Percentiles rank a stretch among this genome's conserved stretches.
Conservation (phyloP, 2,113 vertebrate species). For the Cinclus mexicanus region DNA sequence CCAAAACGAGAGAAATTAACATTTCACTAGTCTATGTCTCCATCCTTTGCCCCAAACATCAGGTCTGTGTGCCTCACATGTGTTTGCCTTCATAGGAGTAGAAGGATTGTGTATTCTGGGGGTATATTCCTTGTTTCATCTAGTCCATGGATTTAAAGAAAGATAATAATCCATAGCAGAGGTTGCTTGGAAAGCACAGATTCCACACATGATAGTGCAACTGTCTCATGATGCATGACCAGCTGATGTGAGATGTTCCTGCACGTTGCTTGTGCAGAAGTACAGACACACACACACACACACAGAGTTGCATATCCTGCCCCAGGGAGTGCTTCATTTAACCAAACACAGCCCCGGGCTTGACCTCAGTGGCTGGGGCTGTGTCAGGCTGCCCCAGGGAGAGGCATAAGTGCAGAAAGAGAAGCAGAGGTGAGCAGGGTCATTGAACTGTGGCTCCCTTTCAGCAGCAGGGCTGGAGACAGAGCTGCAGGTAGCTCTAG, state of each 20-base stretch:
- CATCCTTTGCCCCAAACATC: neutral
- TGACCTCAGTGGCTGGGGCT: neutral
- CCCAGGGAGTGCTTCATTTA: neutral
- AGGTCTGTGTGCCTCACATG: no score
- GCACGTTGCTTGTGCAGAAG: fast-evolving
- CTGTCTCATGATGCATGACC: neutral
- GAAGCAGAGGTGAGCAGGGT: neutral
- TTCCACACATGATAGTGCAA: fast-evolving
- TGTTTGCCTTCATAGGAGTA: neutral
- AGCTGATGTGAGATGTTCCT: neutral
- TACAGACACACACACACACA: fast-evolving
- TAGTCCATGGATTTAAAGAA: neutral
- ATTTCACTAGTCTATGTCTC: neutral
- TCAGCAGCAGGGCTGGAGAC: neutral
- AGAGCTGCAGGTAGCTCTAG: neutral
- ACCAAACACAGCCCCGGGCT: neutral
- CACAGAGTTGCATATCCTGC: fast-evolving
- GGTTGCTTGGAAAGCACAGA: neutral
- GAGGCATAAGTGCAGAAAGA: neutral
- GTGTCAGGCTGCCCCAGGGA: neutral
- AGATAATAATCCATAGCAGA: neutral
- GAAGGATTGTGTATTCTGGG: neutral
- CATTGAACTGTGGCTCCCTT: neutral
- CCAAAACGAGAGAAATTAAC: neutral
- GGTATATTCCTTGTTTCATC: neutral